Evolutionary conservation across 92 coral and sea anemone species (phyloP).

Genomic region (Umimayanthus chanpuru): DNA sequence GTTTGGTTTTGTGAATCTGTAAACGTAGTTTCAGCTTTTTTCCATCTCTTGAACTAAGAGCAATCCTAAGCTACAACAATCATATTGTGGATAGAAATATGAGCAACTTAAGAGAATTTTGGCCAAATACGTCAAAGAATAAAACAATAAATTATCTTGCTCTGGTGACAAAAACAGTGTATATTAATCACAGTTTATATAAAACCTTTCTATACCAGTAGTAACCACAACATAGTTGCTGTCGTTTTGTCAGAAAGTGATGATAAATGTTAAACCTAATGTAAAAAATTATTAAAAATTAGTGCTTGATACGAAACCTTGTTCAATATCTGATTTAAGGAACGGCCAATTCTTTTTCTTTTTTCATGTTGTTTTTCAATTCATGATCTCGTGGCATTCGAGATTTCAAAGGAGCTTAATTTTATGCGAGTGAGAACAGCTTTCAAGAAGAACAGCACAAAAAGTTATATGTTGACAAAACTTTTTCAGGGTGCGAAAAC

Average conservation of each 20-base stretch:
- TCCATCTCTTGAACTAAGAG: no score
- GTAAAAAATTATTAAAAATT: no score
- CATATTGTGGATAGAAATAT: neutral
- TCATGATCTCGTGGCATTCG: neutral
- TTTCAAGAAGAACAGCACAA: no score
- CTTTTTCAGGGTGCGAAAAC: neutral
- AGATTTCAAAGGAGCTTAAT: no score
- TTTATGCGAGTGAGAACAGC: neutral
- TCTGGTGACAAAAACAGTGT: neutral
- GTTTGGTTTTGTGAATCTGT: neutral
- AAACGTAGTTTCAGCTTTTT: neutral
- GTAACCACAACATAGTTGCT: neutral
- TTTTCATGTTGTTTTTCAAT: no score
- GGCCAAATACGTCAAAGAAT: neutral
- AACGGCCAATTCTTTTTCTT: neutral
- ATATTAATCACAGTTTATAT: no score
- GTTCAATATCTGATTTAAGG: no score
- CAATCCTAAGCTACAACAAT: neutral
- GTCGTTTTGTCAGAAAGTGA: neutral
- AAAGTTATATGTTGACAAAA: neutral
- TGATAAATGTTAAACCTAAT: neutral
- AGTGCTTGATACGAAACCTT: neutral
- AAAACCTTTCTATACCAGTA: no score
- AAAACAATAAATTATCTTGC: no score
- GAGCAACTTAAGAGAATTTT: neutral